Evolutionary conservation across 2,888 invertebrate species (phyloP).

Genomic region (Hypsopygia costalis): DNA sequence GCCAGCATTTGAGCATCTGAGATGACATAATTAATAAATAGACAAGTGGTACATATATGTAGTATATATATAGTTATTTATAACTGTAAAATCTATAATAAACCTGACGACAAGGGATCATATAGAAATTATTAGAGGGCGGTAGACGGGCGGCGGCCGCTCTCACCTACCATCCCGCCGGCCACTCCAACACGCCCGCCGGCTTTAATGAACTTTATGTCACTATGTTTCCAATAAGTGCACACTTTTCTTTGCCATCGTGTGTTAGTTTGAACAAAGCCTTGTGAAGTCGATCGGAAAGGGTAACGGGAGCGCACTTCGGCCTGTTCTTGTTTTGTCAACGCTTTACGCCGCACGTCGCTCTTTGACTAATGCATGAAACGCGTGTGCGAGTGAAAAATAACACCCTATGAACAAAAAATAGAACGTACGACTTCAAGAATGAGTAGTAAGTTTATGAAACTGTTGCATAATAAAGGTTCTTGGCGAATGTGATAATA

Average conservation of each 20-base stretch:
- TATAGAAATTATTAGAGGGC: neutral
- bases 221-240: constrained; percentile 68
- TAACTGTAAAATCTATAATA: too few relatives aligned
- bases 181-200: constrained; percentile 68
- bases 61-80: too few relatives aligned
- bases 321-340: constrained; percentile 50
- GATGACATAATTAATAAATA: too few relatives aligned
- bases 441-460: too few relatives aligned
- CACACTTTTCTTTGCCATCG: constrained; percentile 75
- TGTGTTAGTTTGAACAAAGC: constrained; percentile 64
- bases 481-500: too few relatives aligned
- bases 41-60: too few relatives aligned
- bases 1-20: too few relatives aligned
- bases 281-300: constrained; percentile 64
- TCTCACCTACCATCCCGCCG: neutral
- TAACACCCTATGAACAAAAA: too few relatives aligned
- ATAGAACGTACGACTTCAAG: too few relatives aligned
- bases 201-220: constrained; percentile 79
- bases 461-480: too few relatives aligned
- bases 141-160: neutral
- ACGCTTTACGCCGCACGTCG: constrained; percentile 53
- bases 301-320: constrained; percentile 57
- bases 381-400: constrained; percentile 11
- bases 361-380: constrained; percentile 26
- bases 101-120: neutral